Evolutionary conservation across 2,113 vertebrate genomes (phyloP).

Genomic region (Indri indri): DNA sequence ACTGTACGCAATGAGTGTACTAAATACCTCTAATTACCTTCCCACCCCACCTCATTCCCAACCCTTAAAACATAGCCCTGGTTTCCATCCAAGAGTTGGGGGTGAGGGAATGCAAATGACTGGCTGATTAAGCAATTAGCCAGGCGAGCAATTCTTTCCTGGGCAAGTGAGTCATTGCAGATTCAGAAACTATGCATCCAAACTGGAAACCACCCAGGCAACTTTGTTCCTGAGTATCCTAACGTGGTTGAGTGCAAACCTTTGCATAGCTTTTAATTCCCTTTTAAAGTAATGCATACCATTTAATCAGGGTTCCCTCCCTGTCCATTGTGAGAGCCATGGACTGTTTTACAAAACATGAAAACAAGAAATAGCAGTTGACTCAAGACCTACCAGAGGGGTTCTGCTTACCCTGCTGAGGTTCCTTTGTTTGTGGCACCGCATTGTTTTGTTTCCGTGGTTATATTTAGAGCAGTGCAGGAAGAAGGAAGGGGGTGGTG

Average conservation of each 20-base stretch:
- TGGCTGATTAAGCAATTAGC: neutral
- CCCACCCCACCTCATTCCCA: neutral
- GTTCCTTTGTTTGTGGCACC: conserved; percentile 72
- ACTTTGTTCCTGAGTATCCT: neutral
- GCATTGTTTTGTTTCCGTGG: conserved; percentile 75
- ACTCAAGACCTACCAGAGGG: conserved; percentile 64
- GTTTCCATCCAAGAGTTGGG: neutral
- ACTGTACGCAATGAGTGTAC: neutral
- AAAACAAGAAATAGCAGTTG: conserved; percentile 60
- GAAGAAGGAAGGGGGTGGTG: neutral
- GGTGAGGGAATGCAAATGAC: neutral
- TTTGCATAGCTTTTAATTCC: conserved; percentile 16
- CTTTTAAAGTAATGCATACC: neutral
- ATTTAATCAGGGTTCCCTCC: conserved; percentile 52
- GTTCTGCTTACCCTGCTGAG: conserved; percentile 52
- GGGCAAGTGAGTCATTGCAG: conserved; percentile 34
- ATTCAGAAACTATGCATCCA: neutral
- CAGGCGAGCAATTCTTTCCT: neutral
- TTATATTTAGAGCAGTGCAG: conserved; percentile 73
- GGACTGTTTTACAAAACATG: conserved; percentile 72
- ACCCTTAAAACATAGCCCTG: neutral
- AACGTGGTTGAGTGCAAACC: neutral
- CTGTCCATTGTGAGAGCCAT: conserved; percentile 58
- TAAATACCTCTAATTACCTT: neutral
- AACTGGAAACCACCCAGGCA: neutral